Percentiles rank a stretch among this genome's conserved stretches.
Evolutionary conservation across 2,113 vertebrate genomes (phyloP).

Genomic region (Hoplias malabaricus): DNA sequence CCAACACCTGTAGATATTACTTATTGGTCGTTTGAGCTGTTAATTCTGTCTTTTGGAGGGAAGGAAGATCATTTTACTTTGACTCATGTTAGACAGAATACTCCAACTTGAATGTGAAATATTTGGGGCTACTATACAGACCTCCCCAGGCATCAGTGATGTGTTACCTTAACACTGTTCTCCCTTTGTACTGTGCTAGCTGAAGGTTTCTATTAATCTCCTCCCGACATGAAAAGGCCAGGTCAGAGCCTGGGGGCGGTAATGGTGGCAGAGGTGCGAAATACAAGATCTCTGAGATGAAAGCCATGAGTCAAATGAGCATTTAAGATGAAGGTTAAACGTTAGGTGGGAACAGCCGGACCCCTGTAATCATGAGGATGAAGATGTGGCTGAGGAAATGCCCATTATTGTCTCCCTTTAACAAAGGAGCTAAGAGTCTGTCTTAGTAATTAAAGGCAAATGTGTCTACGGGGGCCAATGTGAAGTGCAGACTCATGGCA

Average conservation of each 20-base stretch:
- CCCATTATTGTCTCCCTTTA: not conserved
- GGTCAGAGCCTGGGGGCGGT: not conserved
- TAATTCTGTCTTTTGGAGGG: no score
- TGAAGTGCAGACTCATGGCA: slow-evolving; percentile 3
- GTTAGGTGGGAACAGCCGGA: not conserved
- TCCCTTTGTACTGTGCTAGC: not conserved
- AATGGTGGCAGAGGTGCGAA: not conserved
- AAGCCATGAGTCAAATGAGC: slow-evolving; percentile 12
- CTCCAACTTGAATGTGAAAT: no score
- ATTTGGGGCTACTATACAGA: no score
- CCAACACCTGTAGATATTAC: no score
- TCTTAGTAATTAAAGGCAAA: slow-evolving; percentile 7
- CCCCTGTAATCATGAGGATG: not conserved
- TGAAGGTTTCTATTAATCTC: not conserved
- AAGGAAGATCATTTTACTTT: no score
- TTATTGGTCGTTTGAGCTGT: no score
- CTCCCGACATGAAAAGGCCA: not conserved
- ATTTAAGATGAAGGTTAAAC: not conserved
- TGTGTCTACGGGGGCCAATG: not conserved
- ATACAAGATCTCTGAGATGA: slow-evolving; percentile 7
- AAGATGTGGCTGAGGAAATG: not conserved
- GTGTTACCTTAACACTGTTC: not conserved
- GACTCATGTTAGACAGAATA: not conserved
- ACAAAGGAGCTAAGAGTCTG: not conserved
- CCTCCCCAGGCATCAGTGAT: not conserved